phyloP scores from a whole-genome alignment of 2,113 vertebrate genomes.

The Heliornis fulica region DNA sequence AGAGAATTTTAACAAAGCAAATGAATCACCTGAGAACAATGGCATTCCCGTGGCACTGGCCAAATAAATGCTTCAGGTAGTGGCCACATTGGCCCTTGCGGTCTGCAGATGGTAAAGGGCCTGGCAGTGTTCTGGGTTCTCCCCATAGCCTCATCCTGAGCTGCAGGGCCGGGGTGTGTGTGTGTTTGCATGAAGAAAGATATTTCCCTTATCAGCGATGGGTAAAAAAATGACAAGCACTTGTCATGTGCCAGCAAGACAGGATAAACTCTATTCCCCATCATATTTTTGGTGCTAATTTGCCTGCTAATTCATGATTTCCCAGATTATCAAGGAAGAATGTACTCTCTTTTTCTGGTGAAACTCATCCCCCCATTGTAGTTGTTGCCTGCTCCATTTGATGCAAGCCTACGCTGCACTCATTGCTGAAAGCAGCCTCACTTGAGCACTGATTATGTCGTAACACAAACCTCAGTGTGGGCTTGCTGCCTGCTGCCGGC shows the following conservation, averaged over 20 bases:
- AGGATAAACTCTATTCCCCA: background rate
- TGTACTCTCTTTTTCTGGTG: background rate
- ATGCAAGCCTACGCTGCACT: background rate
- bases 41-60: slow-evolving; percentile 17
- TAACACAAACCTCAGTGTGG: background rate
- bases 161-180: background rate
- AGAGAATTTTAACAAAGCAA: slow-evolving; percentile 2
- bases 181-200: background rate
- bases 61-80: background rate
- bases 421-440: background rate
- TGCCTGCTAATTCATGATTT: background rate
- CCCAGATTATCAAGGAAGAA: background rate
- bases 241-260: background rate
- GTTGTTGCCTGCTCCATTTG: background rate
- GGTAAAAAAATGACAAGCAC: background rate
- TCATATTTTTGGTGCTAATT: background rate
- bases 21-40: background rate
- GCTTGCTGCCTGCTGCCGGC: background rate
- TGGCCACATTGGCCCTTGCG: background rate
- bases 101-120: background rate
- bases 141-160: background rate
- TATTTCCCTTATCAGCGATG: slow-evolving; percentile 6
- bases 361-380: background rate
- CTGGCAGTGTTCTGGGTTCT: background rate
- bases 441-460: background rate